Evolutionary conservation across 2,113 vertebrate species (phyloP), one percentile per base, ranked within the genome.

Genomic region (Semnornis frantzii): DNA sequence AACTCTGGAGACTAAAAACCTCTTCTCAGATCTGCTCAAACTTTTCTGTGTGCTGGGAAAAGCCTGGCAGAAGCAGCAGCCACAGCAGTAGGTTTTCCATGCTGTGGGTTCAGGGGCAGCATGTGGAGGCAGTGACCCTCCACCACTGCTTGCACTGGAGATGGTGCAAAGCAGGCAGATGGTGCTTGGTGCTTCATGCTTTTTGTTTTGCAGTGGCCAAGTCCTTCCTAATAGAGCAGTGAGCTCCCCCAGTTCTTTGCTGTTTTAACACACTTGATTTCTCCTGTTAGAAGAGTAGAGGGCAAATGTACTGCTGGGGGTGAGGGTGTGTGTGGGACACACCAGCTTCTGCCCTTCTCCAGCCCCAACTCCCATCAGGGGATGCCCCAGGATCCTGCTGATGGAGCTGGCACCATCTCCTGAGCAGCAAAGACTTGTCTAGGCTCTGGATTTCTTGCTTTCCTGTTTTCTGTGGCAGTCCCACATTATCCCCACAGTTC

Each of bases 361-460:
- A 48, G 48, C 34, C 78, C 59, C 2, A 0, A 3, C 31, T 57
- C 23, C 23, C 1, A 3, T 15, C 1, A 1, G 8, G 8, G 30
- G 2, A 59, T 25, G 21, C 17, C 55, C 39, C 34, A 60, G 15
- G 64, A 23, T 60, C n/a, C 65, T 19, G 21, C 6, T 0, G 52
- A n/a, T 62, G 39, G 65, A 6, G 8, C 64, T 42, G 37, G 30
- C 50, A 16, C 33, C n/a, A 18, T 24, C 57, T 50, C 18, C 44
- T 24, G n/a, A 48, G 28, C 71, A 68, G 10, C 70, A 77, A 31
- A 77, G 59, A 0, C 20, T 50, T 33, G 12, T n/a, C 11, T 37
- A 17, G n/a, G 24, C 17, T 14, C 82, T 44, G 75, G 28, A 6
- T 85, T 85, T 85, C 15, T 71, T 78, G 70, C 92, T 94, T 94